Percentiles rank a stretch among this genome's conserved stretches.
These are phyloP conservation scores for Hypercompe scribonia DNA, from an alignment of 2,888 invertebrate genomes.

Conservation along the genomic window DNA sequence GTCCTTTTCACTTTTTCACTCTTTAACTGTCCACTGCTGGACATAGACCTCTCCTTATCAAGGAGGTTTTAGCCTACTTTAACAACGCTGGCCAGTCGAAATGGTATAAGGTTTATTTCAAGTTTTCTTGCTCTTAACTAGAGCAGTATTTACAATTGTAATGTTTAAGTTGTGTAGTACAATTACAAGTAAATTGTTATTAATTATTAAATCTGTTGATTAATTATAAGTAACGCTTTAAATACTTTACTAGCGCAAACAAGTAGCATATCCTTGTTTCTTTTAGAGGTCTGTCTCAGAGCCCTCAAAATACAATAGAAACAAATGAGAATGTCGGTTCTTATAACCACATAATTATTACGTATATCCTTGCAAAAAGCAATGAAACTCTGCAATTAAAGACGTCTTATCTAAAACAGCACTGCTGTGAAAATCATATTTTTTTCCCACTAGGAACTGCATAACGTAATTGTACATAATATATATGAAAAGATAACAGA, in stretches of 20 bases:
- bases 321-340: not conserved
- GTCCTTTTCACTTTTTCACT: too few species aligned
- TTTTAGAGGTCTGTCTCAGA: not conserved
- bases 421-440: conserved; percentile 12
- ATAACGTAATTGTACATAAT: conserved; percentile 17
- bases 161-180: too few species aligned
- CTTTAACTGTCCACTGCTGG: too few species aligned
- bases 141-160: too few species aligned
- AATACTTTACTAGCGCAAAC: not conserved
- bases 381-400: conserved; percentile 17
- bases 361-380: conserved; percentile 11
- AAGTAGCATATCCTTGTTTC: not conserved
- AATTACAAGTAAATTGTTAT: too few species aligned
- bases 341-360: conserved; percentile 10
- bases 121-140: too few species aligned
- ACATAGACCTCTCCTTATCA: too few species aligned
- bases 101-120: too few species aligned
- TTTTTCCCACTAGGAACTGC: conserved; percentile 14
- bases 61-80: too few species aligned
- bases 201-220: too few species aligned
- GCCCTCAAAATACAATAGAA: not conserved
- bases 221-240: too few species aligned
- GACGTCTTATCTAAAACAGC: conserved; percentile 11
- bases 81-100: too few species aligned
- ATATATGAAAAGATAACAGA: conserved; percentile 7